Conservation (phyloP, 2,797 vertebrate species). For the Bovichtus diacanthus region DNA sequence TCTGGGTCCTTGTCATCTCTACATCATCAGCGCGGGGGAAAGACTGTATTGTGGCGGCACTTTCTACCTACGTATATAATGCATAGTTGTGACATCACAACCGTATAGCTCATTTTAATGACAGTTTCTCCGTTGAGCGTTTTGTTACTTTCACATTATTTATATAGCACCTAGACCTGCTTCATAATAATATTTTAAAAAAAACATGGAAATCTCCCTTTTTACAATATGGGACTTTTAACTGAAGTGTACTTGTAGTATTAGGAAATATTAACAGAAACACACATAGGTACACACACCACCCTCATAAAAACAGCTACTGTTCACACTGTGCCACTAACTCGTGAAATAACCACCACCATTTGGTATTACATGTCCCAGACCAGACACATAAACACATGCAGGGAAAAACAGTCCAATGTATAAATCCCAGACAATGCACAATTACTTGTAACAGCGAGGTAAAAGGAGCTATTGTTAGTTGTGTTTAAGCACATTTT, state of each 20-base stretch:
- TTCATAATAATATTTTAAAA: too few species aligned
- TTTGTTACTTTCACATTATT: too few species aligned
- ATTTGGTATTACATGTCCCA: constrained; percentile 55
- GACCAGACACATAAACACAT: constrained; percentile 45
- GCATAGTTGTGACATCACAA: too few species aligned
- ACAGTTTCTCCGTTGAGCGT: too few species aligned
- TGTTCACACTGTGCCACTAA: constrained; percentile 42
- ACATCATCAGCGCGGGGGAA: too few species aligned
- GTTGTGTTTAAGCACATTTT: neutral
- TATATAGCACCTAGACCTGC: too few species aligned
- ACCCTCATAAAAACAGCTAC: neutral
- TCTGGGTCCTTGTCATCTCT: too few species aligned
- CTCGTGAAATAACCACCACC: constrained; percentile 60
- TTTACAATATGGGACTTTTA: too few species aligned
- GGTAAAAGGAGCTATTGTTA: neutral
- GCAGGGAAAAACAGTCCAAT: constrained; percentile 17
- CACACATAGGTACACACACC: neutral
- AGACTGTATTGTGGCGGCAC: too few species aligned
- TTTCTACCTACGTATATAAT: too few species aligned
- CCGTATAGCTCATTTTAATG: too few species aligned
- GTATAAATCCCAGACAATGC: neutral
- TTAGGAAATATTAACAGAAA: neutral
- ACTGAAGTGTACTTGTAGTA: neutral
- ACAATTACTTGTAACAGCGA: neutral
- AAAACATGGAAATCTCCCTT: too few species aligned